Percentiles rank a stretch among this genome's conserved stretches.
Conservation (phyloP, 2,888 invertebrate species). For the Volucella inflata region DNA sequence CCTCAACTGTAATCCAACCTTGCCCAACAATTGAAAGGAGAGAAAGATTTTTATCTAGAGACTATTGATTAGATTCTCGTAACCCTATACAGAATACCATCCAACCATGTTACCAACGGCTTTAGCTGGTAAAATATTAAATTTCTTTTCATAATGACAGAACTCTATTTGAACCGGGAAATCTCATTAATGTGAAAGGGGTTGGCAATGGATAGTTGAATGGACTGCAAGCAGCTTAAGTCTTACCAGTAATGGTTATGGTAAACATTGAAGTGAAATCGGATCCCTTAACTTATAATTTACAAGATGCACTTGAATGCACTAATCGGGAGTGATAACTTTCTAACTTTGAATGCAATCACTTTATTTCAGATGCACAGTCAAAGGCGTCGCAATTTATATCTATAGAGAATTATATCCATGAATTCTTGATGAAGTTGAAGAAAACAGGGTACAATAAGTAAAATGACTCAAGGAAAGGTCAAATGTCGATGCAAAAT, state of each 20-base stretch:
- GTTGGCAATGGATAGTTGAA: slow-evolving; percentile 29
- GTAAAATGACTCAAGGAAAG: slow-evolving; percentile 3
- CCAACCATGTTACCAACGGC: slow-evolving; percentile 18
- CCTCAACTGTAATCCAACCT: slow-evolving; percentile 9
- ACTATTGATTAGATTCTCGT: slow-evolving; percentile 47
- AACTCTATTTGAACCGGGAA: slow-evolving; percentile 40
- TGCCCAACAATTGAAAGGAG: neutral
- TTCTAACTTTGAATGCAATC: neutral
- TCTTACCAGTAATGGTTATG: slow-evolving; percentile 24
- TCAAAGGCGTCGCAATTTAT: slow-evolving; percentile 45
- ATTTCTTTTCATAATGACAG: slow-evolving; percentile 58
- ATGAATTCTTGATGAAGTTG: slow-evolving; percentile 8
- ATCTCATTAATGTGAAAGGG: slow-evolving; percentile 66
- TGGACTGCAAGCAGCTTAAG: too few species aligned
- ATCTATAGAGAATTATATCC: slow-evolving; percentile 3
- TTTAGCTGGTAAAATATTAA: slow-evolving; percentile 52
- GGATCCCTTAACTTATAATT: slow-evolving; percentile 42
- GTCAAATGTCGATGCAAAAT: slow-evolving; percentile 39
- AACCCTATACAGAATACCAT: slow-evolving; percentile 17
- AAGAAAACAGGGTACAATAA: neutral
- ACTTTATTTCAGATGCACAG: slow-evolving; percentile 13
- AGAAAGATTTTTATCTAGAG: slow-evolving; percentile 38
- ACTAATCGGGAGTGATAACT: slow-evolving; percentile 42
- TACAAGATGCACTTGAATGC: slow-evolving; percentile 58
- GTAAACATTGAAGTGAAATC: slow-evolving; percentile 49